Base-by-base conservation (phyloP, 1,140 invertebrate genomes). In the Rhynchophorus ferrugineus region DNA sequence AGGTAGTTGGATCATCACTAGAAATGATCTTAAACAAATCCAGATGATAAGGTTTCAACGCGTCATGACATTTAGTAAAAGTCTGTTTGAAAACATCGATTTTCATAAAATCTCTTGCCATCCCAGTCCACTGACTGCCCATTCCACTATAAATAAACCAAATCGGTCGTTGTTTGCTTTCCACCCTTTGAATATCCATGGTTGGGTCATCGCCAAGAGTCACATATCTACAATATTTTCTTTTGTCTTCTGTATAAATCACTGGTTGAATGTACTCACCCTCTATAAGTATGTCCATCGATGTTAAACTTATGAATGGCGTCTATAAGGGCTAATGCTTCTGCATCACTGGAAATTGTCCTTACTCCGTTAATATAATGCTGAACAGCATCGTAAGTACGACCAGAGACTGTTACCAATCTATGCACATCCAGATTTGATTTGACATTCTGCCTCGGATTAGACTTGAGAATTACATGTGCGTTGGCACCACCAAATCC, bases 141-240 rank as follows among this genome's bases (percentile, higher is more conserved):
- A 97, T 95, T 19, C 94, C 94, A 38, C 91, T 87, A 72, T 93
- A 97, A 21, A 97, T 76, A 69, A 82, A 95, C 89, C 91, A 97
- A n/a, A 97, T 71, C 2, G 90, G 91, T 20, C 87, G 78, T 55
- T 77, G 78, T 34, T 81, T 78, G 29, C 65, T 68, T n/a, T 65
- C 53, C 19, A 42, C 55, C 7, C 71, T 44, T 8, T 29, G 21
- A 3, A 56, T 29, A 50, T 60, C 54, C 38, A 2, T 53, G 19
- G 17, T 29, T 8, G 35, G 44, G 39, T 45, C 16, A 36, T 52
- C 45, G 9, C 55, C 50, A 18, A 57, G 20, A 2, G 53, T 21
- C 3, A 34, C 20, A 33, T 56, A 56, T 21, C 52, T 54, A 44
- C 16, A 39, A 46, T 16, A 46, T 18, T 5, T 44, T 44, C 43